Base-by-base conservation (phyloP, 2,113 vertebrate species). In the Takifugu flavidus region DNA sequence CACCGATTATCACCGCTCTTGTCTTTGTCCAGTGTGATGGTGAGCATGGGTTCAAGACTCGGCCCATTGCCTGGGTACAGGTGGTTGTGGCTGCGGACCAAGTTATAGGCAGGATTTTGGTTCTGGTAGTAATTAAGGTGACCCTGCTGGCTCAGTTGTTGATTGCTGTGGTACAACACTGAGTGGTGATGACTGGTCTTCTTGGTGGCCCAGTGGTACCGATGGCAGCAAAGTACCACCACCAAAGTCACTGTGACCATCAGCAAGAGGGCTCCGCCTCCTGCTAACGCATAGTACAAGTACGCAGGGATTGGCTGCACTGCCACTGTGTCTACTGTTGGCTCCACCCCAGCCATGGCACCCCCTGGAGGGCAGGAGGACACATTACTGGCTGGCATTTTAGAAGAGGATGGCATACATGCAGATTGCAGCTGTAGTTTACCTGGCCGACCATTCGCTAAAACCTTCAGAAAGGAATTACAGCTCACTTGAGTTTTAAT, bases 221-320 rank as follows among this genome's bases (percentile, higher is more conserved):
- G 95, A 91, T 95, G 94, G 90, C 95, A 94, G 93, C 97, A 96
- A 82, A 99, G 93, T 82, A 92, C 92, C 91, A 94, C 90, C 88
- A 91, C 92, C 92, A 96, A 92, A 8, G 86, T 91, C 84, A 95
- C 87, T 84, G 91, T 93, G 86, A 94, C 91, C 93, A 99, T 92
- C 86, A 98, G 94, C 91, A 98, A 88, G 90, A 96, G 89, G 79
- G 94, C 95, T 58, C 94, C 96, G 78, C 93, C 95, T 87, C 95
- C 94, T 72, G 94, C 95, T 93, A 99, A 93, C 88, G 96, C 91
- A 94, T 98, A 98, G 96, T 96, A 98, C 97, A 96, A 98, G 94
- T 93, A 96, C 93, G 92, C 90, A 82, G 95, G 95, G 88, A 98
- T 90, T 72, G 94, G 94, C 91, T 94, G 94, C 91, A 93, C 91